Percentiles rank a stretch among this genome's conserved stretches.
Conservation (phyloP, 2,797 vertebrate genomes). For the Iguana delicatissima region DNA sequence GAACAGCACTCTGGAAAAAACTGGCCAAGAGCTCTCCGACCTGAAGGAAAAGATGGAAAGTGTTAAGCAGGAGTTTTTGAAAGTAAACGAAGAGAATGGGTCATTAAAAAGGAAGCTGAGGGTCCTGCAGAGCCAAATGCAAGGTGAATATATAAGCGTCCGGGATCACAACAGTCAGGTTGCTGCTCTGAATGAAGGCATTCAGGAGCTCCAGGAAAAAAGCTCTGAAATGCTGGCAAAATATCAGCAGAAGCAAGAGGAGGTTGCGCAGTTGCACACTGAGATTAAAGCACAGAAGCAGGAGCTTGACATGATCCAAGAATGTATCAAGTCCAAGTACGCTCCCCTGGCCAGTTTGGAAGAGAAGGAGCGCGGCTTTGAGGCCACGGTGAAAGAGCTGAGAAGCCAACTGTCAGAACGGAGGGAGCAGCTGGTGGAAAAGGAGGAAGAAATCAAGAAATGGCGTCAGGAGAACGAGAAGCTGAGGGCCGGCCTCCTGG, state of each 20-base stretch:
- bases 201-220: slow-evolving; percentile 78
- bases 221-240: slow-evolving; percentile 67
- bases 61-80: slow-evolving; percentile 80
- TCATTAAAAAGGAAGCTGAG: slow-evolving; percentile 83
- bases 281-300: slow-evolving; percentile 92
- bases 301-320: slow-evolving; percentile 93
- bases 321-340: slow-evolving; percentile 91
- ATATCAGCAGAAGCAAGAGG: slow-evolving; percentile 81
- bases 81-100: slow-evolving; percentile 85
- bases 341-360: slow-evolving; percentile 83
- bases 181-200: slow-evolving; percentile 67
- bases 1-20: slow-evolving; percentile 81
- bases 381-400: slow-evolving; percentile 80
- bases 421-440: slow-evolving; percentile 74
- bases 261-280: slow-evolving; percentile 81
- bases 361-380: slow-evolving; percentile 86
- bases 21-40: slow-evolving; percentile 82
- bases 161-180: slow-evolving; percentile 82
- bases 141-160: slow-evolving; percentile 79
- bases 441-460: slow-evolving; percentile 76
- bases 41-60: slow-evolving; percentile 80
- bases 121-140: slow-evolving; percentile 77
- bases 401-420: slow-evolving; percentile 80
- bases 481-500: slow-evolving; percentile 77
- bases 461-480: slow-evolving; percentile 81